Percentiles rank a stretch among this genome's conserved stretches.
phyloP scores from a whole-genome alignment of 2,888 invertebrate genomes.

The Drosophila kokeensis region DNA sequence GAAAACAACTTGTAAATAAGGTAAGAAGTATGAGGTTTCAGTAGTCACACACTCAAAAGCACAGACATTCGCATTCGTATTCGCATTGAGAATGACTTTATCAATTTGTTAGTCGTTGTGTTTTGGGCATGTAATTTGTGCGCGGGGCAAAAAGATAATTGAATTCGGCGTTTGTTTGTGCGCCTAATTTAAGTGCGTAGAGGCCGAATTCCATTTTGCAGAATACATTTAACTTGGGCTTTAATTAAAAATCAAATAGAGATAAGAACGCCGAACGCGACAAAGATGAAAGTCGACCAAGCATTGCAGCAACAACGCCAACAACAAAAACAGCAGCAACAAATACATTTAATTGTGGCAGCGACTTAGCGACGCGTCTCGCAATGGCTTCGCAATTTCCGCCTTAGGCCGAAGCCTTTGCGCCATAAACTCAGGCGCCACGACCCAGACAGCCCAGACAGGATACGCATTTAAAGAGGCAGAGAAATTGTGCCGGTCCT shows the following conservation, averaged over 20 bases:
- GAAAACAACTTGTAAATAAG: constrained; percentile 43
- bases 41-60: not conserved
- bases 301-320: constrained; percentile 24
- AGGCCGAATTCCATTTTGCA: constrained; percentile 66
- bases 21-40: not conserved
- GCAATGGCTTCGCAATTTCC: constrained; percentile 65
- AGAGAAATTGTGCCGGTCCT: constrained; percentile 39
- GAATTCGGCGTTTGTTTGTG: constrained; percentile 60
- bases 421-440: constrained; percentile 66
- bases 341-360: constrained; percentile 32
- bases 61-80: constrained; percentile 5
- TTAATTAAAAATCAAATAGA: constrained; percentile 78
- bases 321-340: constrained; percentile 15
- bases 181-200: constrained; percentile 64
- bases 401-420: constrained; percentile 62
- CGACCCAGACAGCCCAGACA: constrained; percentile 56
- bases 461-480: constrained; percentile 46
- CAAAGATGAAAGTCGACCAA: constrained; percentile 51
- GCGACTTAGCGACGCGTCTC: constrained; percentile 59
- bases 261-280: constrained; percentile 64
- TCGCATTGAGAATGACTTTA: constrained; percentile 61
- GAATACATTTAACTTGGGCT: constrained; percentile 62
- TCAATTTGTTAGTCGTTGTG: constrained; percentile 53
- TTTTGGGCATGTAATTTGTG: constrained; percentile 54
- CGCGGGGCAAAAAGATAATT: constrained; percentile 55